phyloP scores from a whole-genome alignment of 2,888 invertebrate genomes.

The Cataglyphis altisquamis region DNA sequence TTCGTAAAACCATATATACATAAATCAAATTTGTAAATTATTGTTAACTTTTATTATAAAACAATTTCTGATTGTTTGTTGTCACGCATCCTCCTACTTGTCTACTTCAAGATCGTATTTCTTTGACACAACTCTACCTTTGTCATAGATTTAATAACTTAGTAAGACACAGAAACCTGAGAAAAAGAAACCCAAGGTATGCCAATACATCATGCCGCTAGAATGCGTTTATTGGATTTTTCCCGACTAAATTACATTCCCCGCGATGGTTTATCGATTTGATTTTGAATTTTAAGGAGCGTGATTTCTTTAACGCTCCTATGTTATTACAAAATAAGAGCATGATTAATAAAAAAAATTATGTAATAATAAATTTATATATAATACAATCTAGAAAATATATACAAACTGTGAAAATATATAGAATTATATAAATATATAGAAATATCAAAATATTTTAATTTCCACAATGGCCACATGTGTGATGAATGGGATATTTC shows the following conservation, averaged over 20 bases:
- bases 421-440: neutral
- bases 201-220: conserved; percentile 76
- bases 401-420: neutral
- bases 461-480: neutral
- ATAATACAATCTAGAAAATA: neutral
- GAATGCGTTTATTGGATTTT: conserved; percentile 85
- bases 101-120: conserved; percentile 49
- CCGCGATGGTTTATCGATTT: conserved; percentile 77
- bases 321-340: conserved; percentile 12
- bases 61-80: neutral
- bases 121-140: conserved; percentile 48
- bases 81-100: conserved; percentile 7
- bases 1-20: neutral
- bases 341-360: conserved; percentile 7
- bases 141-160: conserved; percentile 56
- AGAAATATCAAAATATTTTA: neutral
- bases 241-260: conserved; percentile 84
- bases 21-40: neutral
- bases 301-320: conserved; percentile 60
- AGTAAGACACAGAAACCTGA: conserved; percentile 41
- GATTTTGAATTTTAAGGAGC: conserved; percentile 78
- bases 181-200: conserved; percentile 73
- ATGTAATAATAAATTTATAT: neutral
- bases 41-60: neutral
- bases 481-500: conserved; percentile 3